Evolutionary conservation across 2,113 vertebrate genomes (phyloP).

Genomic region (Fukomys damarensis): DNA sequence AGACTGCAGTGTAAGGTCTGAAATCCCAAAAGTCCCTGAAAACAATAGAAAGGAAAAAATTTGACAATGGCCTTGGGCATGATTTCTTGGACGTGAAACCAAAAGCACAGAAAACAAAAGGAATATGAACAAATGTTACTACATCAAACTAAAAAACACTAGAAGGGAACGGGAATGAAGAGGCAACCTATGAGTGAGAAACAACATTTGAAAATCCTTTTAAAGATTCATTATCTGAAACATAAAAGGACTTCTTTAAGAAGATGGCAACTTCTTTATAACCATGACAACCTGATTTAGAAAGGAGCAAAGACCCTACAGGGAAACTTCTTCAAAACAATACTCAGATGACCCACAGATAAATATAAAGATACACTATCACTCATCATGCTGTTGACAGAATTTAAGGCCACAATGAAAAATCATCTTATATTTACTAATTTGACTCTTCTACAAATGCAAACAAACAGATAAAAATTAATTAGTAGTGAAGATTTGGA

Average conservation of each 20-base stretch:
- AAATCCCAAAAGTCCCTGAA: not conserved
- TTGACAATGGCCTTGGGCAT: not conserved
- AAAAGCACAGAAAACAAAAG: not conserved
- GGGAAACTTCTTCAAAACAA: not conserved
- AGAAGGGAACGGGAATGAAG: not conserved
- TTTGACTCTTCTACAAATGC: not conserved
- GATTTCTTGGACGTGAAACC: not conserved
- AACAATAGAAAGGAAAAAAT: not conserved
- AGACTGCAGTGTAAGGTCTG: not conserved
- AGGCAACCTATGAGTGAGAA: too few species aligned
- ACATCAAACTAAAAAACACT: not conserved
- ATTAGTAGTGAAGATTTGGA: not conserved
- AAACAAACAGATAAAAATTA: not conserved
- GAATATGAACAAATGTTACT: not conserved
- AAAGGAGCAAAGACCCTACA: not conserved
- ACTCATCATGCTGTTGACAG: not conserved
- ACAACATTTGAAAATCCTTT: not conserved
- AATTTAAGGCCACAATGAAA: not conserved
- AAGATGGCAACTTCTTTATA: not conserved
- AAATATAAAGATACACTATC: not conserved
- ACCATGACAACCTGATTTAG: not conserved
- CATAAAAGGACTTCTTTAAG: not conserved
- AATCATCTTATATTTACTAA: not conserved
- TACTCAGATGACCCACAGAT: not conserved
- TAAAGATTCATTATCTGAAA: not conserved